phyloP scores from a whole-genome alignment of 1,140 invertebrate species.

The Adoxophyes honmai region DNA sequence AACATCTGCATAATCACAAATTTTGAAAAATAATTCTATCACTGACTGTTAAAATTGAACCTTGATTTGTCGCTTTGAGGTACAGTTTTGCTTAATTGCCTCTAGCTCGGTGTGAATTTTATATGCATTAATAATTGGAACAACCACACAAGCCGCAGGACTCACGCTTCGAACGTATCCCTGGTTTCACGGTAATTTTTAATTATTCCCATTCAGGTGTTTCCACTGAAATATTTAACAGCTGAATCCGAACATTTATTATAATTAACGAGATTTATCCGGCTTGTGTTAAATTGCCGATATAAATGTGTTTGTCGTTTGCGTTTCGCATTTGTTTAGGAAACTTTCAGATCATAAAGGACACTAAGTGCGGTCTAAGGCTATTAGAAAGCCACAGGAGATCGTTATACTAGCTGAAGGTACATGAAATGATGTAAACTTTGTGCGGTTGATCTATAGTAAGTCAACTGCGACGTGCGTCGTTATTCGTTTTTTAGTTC shows the following conservation, averaged over 20 bases:
- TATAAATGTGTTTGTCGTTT: background rate
- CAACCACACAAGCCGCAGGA: conserved; percentile 41
- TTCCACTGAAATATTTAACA: conserved; percentile 5
- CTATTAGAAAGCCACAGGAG: background rate
- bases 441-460: too few species aligned
- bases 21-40: too few species aligned
- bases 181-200: background rate
- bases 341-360: background rate
- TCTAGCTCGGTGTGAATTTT: conserved; percentile 55
- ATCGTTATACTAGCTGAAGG: background rate
- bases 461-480: too few species aligned
- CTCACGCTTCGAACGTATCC: conserved; percentile 1
- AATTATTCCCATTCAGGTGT: conserved; percentile 4
- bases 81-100: conserved; percentile 16
- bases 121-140: conserved; percentile 64
- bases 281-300: background rate
- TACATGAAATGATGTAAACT: too few species aligned
- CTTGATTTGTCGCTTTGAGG: background rate
- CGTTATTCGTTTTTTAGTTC: too few species aligned
- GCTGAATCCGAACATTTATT: conserved; percentile 5
- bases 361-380: background rate
- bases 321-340: conserved; percentile 17
- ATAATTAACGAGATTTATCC: conserved; percentile 11
- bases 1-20: too few species aligned
- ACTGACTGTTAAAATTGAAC: conserved; percentile 11